Base-by-base conservation (phyloP, 2,113 vertebrate genomes). In the Ictalurus punctatus region DNA sequence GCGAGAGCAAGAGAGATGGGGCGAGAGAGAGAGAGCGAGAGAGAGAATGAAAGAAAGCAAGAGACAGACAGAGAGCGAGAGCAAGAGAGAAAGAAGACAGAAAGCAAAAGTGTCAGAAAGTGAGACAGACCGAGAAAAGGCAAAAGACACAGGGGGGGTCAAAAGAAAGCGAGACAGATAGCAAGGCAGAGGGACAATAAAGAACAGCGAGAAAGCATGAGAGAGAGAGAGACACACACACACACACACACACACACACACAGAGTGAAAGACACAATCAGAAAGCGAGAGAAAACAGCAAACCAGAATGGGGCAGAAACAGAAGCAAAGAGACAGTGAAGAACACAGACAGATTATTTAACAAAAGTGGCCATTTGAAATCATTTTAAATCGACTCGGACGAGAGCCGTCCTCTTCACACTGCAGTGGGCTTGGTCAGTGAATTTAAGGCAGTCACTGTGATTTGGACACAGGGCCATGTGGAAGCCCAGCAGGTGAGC, bases 391-490 rank as follows among this genome's bases (percentile, higher is more conserved):
- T 58, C 23, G 2, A 12, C 63, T 67, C 9, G 12, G 56, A 58
- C 56, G 19, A 16, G 3, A 19, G 56, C 16, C 67, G 14, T 69
- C 27, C 65, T 69, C n/a, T 14, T 37, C 56, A 76, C 63, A 76
- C 34, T 6, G 34, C 23, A 61, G 83, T 79, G 17, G 52, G 48
- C 30, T 80, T 76, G 74, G 79, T 85, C 19, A 84, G 83, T 76
- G 58, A 78, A 89, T 6, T 52, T 10, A 86, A 88, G 63, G 85
- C 91, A 88, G 78, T 87, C 25, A 6, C 61, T 27, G 81, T 90
- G 86, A 76, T 91, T 86, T 91, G 92, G 92, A 90, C 94, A 94
- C 82, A 78, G 91, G 93, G 92, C 90, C 92, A 91, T 94, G 92
- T 85, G 86, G 88, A 79, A 86, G 91, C 94, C 91, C 94, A 94